phyloP scores from a whole-genome alignment of 1,140 invertebrate genomes.

The Paramacrobiotus metropolitanus region DNA sequence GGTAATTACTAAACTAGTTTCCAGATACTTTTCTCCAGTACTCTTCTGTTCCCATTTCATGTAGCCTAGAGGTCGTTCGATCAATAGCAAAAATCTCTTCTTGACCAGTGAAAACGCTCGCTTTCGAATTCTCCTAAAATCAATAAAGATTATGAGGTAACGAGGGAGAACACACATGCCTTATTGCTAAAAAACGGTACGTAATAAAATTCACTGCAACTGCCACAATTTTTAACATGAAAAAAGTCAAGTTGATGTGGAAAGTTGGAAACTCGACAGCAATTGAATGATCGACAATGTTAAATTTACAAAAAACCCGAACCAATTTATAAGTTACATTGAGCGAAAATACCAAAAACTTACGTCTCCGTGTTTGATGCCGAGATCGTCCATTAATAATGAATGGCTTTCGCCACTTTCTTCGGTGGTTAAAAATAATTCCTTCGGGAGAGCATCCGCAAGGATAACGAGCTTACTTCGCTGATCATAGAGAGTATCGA shows the following conservation, averaged over 20 bases:
- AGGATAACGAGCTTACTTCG: constrained; percentile 53
- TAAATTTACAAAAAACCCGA: too few species aligned
- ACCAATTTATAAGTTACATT: too few species aligned
- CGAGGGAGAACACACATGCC: neutral
- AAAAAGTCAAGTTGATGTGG: too few species aligned
- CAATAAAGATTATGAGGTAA: neutral
- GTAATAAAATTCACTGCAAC: neutral
- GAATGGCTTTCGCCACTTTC: constrained; percentile 36
- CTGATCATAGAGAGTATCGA: constrained; percentile 91
- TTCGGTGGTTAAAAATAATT: constrained; percentile 42
- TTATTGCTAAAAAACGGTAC: neutral
- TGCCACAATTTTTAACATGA: too few species aligned
- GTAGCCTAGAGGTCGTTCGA: constrained; percentile 64
- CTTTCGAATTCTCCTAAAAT: constrained; percentile 36
- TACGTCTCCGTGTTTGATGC: constrained; percentile 31
- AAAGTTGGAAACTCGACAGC: too few species aligned
- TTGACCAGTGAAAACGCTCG: constrained; percentile 82
- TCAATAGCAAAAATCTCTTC: constrained; percentile 94
- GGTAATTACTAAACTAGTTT: too few species aligned
- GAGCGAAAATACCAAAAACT: neutral
- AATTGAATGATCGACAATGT: too few species aligned
- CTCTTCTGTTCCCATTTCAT: constrained; percentile 77
- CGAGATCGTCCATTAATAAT: constrained; percentile 76
- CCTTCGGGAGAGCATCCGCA: constrained; percentile 41
- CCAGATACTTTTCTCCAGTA: constrained; percentile 68